Evolutionary conservation across 2,888 invertebrate genomes (phyloP), one percentile per base, ranked within the genome.

Genomic region (Aleiodes leptofemur): DNA sequence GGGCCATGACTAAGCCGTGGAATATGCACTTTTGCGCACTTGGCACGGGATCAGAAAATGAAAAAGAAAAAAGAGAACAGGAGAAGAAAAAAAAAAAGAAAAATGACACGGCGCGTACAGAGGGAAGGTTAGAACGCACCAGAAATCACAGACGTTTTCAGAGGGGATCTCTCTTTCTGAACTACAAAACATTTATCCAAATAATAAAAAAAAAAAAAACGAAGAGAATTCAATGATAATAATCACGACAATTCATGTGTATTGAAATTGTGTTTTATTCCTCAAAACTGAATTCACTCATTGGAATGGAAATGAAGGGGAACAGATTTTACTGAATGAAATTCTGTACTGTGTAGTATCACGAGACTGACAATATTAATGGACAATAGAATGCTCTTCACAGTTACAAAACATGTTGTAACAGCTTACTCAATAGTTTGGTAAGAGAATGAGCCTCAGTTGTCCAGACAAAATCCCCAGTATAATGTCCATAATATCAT

Each of bases 21-120:
- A 82, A 82, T 79, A 83, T 82, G 83, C 80, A 81, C 82, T 83
- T 81, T 77, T 84, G 82, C 87, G 87, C 85, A 83, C 83, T 87
- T 87, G 87, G 87, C 87, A 84, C 78, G 74, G 73, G 77, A 81
- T 85, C 86, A 86, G 83, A 81, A 85, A 82, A 77, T 77, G 80
- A 80, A 75, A 80, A 79, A 80, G 59, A 59, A 59, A 70, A 70
- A 57, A 34, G 6, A 53, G 29, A 57, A 76, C 23, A 23, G 23
- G 23, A 56, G 73, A 76, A 69, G 38, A 38, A 48, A 34, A 14
- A 51, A 13, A 51, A 53, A 51, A 50, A 66, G 23, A 66, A 16
- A 16, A 23, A 31, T 73, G 71, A 71, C 71, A 75, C 73, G 59
- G 8, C 50, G 68, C 31, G 57, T 73, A 55, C 51, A 51, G 66